Conservation (phyloP, 35 echinoderm and acorn worm species). For the Apostichopus parvimensis region DNA sequence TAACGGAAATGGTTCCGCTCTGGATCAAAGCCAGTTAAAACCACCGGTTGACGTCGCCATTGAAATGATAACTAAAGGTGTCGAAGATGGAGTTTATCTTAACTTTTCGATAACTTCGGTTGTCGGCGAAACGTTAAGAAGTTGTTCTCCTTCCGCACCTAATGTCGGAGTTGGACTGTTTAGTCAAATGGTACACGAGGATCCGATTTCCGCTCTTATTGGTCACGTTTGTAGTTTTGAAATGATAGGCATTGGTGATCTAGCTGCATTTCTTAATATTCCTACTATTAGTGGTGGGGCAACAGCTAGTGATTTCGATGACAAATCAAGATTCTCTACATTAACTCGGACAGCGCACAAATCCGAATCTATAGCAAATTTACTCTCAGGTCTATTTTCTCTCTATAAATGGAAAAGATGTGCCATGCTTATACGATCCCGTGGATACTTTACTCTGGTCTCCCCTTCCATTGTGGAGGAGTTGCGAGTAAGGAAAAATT, state of each 20-base stretch:
- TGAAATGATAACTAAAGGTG: neutral
- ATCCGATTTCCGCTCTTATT: neutral
- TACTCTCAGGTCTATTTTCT: neutral
- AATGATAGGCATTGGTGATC: slow-evolving; percentile 28
- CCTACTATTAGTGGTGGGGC: slow-evolving; percentile 6
- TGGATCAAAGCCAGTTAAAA: slow-evolving; percentile 24
- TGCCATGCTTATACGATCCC: neutral
- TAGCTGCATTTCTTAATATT: slow-evolving; percentile 11
- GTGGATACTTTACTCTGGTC: neutral
- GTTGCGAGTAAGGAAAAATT: slow-evolving; percentile 10
- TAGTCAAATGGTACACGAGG: neutral
- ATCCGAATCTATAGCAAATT: slow-evolving; percentile 5
- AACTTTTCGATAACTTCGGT: neutral
- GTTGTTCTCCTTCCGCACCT: neutral
- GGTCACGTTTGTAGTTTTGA: slow-evolving; percentile 31
- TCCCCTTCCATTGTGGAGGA: slow-evolving; percentile 12
- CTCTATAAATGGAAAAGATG: neutral
- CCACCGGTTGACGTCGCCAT: slow-evolving; percentile 16
- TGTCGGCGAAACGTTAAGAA: neutral
- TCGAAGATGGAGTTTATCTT: neutral
- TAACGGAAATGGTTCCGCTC: neutral
- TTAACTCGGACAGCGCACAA: slow-evolving; percentile 8
- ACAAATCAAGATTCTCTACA: slow-evolving; percentile 13
- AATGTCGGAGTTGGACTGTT: slow-evolving; percentile 19
- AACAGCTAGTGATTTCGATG: neutral